A percentile compares a stretch with the other conserved stretches of the same genome.
phyloP scores from a whole-genome alignment of 2,797 vertebrate genomes.

The Gephyroberyx darwinii region DNA sequence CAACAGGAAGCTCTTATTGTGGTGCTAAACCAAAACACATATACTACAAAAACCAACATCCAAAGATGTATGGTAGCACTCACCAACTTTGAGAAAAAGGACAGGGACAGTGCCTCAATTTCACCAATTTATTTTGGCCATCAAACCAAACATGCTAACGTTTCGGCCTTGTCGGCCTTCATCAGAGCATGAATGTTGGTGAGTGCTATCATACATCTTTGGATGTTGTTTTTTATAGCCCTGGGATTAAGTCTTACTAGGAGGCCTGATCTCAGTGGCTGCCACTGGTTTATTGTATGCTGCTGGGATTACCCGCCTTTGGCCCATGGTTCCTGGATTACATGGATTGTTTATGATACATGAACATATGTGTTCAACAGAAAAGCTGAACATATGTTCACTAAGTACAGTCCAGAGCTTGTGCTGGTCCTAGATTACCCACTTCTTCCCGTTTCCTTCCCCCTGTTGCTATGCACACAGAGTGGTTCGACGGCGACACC shows the following conservation, averaged over 20 bases:
- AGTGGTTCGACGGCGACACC: not conserved
- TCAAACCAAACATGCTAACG: too few species aligned
- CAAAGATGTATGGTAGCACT: too few species aligned
- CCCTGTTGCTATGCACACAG: conserved; percentile 35
- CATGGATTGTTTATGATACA: conserved; percentile 49
- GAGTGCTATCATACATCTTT: too few species aligned
- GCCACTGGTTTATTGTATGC: not conserved
- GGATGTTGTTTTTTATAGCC: too few species aligned
- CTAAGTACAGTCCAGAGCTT: conserved; percentile 18
- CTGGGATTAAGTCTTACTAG: conserved; percentile 48
- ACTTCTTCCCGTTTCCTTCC: conserved; percentile 15
- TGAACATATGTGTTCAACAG: conserved; percentile 36
- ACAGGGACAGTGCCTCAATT: too few species aligned
- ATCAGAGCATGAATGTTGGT: too few species aligned
- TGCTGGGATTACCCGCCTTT: conserved; percentile 47
- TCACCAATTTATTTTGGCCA: too few species aligned
- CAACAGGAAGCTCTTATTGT: too few species aligned
- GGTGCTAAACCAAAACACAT: too few species aligned
- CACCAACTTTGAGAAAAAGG: too few species aligned
- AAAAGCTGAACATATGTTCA: conserved; percentile 59
- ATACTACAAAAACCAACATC: too few species aligned
- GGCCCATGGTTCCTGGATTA: conserved; percentile 51
- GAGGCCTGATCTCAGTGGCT: conserved; percentile 19
- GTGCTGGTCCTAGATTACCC: conserved; percentile 38
- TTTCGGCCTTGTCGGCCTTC: too few species aligned